These are phyloP conservation scores for Troides oblongomaculatus DNA, from an alignment of 2,888 invertebrate genomes.

Conservation along the genomic window DNA sequence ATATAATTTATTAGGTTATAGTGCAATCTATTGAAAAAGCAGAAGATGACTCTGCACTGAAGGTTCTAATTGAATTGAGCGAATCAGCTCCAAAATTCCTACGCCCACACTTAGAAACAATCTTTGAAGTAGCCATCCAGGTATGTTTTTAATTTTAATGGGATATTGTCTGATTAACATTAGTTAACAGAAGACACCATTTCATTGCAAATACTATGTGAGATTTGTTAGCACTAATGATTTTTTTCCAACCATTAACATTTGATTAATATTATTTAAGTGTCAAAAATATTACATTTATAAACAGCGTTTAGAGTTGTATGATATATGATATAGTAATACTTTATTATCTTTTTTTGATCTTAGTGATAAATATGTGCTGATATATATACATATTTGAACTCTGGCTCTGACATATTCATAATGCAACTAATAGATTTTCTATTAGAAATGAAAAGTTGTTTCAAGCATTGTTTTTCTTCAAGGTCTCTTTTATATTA, in stretches of 20 bases:
- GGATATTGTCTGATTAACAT: slow-evolving; percentile 1
- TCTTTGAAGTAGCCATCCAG: slow-evolving; percentile 94
- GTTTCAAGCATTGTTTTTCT: no score
- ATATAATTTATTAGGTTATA: slow-evolving; percentile 75
- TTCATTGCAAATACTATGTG: slow-evolving; percentile 5
- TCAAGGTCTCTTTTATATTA: no score
- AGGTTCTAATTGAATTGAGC: slow-evolving; percentile 95
- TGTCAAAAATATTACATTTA: no score
- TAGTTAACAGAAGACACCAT: slow-evolving; percentile 20
- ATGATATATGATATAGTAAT: no score
- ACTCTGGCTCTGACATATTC: no score
- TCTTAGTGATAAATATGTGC: no score
- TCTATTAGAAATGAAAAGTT: no score
- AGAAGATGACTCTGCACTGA: slow-evolving; percentile 94
- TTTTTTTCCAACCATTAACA: not conserved
- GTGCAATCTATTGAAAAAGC: slow-evolving; percentile 90
- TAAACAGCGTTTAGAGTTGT: no score
- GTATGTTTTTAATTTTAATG: slow-evolving; percentile 52
- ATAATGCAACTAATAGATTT: no score
- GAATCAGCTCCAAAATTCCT: slow-evolving; percentile 96
- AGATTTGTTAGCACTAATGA: not conserved
- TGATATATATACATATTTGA: no score
- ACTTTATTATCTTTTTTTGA: no score
- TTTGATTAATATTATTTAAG: not conserved
- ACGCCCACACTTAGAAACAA: slow-evolving; percentile 89